Conservation (phyloP, 2,797 vertebrate species). For the Poeciliopsis gracilis region DNA sequence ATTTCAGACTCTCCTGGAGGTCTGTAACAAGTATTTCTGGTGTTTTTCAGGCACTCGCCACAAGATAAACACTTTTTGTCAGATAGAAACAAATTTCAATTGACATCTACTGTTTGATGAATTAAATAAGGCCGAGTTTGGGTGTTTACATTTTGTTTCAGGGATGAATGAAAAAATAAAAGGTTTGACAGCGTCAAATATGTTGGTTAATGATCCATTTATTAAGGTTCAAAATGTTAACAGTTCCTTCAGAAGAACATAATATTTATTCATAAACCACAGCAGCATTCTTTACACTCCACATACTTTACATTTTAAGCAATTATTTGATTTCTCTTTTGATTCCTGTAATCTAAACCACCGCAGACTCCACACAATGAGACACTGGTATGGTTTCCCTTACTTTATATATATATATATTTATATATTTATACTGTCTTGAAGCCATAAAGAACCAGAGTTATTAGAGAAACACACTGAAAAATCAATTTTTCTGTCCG, state of each 20-base stretch:
- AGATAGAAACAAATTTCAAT: background rate
- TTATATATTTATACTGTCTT: too few relatives aligned
- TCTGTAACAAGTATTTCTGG: background rate
- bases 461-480: background rate
- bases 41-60: background rate
- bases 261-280: background rate
- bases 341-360: background rate
- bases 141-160: background rate
- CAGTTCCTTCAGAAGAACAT: background rate
- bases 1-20: background rate
- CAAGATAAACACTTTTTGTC: background rate
- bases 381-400: slow-evolving; percentile 53
- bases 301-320: background rate
- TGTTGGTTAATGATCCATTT: too few relatives aligned
- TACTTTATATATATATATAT: slow-evolving; percentile 6
- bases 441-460: background rate
- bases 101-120: background rate
- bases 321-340: background rate
- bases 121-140: background rate
- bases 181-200: background rate
- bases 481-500: background rate
- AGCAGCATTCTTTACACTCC: background rate
- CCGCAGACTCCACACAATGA: background rate
- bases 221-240: background rate
- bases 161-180: background rate